Evolutionary conservation across 2,797 vertebrate genomes (phyloP), one percentile per base, ranked within the genome.

Genomic region (Coendou prehensilis): DNA sequence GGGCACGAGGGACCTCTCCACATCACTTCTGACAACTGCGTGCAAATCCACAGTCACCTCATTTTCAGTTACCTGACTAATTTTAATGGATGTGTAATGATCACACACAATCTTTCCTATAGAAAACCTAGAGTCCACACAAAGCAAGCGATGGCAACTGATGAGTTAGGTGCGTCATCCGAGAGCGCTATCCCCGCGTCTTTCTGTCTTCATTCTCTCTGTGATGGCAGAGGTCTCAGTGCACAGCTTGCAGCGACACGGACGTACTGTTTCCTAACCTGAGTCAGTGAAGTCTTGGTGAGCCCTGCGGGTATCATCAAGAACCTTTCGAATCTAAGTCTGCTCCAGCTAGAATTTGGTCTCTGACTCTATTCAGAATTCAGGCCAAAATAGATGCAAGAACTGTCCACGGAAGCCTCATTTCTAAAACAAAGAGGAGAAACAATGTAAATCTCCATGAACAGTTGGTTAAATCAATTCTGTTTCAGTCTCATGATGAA

Each of bases 161-260:
- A 52, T 2, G 11, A 17, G 26, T 14, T 56, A 50, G 41, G 2
- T 3, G 10, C 0, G 0, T 22, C 15, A 10, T 9, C 54, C 15
- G 9, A 17, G 45, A 50, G 59, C 26, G 22, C 30, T 30, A 67
- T 23, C 52, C 63, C 56, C 52, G 5, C 0, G 41, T 28, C 56
- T 26, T 61, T n/a, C 64, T n/a, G 15, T 81, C 67, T 17, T 33
- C 2, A 1, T 54, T 61, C 26, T 4, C 37, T 52, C 54, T 67
- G n/a, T 75, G 11, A 30, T n/a, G 15, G 61, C 23, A 13, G 75
- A 73, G 7, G 3, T 30, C 15, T 37, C 33, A 1, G 17, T 4
- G 3, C 33, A 0, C 18, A 2, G 26, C 6, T 45, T 17, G 3
- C 5, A 30, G 52, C 2, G 0, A n/a, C 9, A 11, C 8, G 5